These are phyloP conservation scores for Suncus etruscus DNA, from an alignment of 2,113 vertebrate genomes.

Conservation along the genomic window DNA sequence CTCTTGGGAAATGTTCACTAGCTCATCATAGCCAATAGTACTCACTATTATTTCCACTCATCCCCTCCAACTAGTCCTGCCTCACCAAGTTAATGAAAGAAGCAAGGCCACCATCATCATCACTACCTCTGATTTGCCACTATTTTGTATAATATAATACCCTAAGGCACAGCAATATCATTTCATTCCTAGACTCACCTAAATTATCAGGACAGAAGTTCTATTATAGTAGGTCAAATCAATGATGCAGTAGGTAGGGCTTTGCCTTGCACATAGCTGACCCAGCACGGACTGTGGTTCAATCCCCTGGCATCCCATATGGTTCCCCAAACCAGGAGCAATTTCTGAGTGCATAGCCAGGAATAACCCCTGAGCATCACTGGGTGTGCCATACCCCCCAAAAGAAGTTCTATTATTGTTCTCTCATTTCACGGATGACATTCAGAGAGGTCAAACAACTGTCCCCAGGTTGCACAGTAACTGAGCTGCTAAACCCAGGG, in stretches of 20 bases:
- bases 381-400: no score
- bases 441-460: conserved; percentile 23
- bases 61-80: neutral
- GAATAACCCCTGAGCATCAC: no score
- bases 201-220: neutral
- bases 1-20: neutral
- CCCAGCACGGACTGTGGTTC: no score
- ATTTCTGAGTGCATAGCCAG: no score
- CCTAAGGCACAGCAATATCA: neutral
- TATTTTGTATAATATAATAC: neutral
- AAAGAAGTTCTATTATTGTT: neutral
- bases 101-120: neutral
- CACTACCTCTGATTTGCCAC: neutral
- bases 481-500: neutral
- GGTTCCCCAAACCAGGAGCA: no score
- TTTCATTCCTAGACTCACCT: neutral
- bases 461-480: neutral
- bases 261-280: no score
- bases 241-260: no score
- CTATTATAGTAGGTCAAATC: neutral
- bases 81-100: neutral
- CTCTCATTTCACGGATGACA: conserved; percentile 32
- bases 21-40: neutral
- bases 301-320: no score
- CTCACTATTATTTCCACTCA: neutral